Conservation (phyloP, 2,797 vertebrate species). For the Bovichtus diacanthus region DNA sequence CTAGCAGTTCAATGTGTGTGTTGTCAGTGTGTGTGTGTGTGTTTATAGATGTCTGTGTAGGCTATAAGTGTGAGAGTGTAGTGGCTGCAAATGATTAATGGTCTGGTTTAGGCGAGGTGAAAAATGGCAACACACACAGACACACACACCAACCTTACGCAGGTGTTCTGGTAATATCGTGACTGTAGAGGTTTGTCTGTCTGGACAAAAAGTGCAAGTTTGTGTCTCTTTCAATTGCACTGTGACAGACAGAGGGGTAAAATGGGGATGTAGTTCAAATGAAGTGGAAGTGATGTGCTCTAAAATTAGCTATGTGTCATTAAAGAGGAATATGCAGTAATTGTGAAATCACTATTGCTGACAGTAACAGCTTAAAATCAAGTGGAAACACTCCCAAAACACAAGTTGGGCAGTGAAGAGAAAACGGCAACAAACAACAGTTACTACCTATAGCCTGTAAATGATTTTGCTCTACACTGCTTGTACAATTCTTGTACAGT, state of each 20-base stretch:
- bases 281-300: conserved; percentile 29
- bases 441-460: not conserved
- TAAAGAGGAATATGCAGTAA: conserved; percentile 24
- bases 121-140: conserved; percentile 40
- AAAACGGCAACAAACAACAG: not conserved
- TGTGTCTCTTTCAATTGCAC: conserved; percentile 11
- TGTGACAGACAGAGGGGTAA: conserved; percentile 49
- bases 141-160: not conserved
- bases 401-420: not conserved
- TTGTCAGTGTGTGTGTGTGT: conserved; percentile 1
- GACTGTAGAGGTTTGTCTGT: conserved; percentile 21
- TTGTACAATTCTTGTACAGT: not conserved
- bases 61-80: conserved; percentile 42
- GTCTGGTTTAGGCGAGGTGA: conserved; percentile 43
- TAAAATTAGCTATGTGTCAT: conserved; percentile 4
- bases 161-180: conserved; percentile 50
- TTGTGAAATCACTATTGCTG: conserved; percentile 31
- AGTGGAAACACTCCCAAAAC: not conserved
- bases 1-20: conserved; percentile 30
- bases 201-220: conserved; percentile 20
- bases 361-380: not conserved
- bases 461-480: not conserved
- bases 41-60: conserved; percentile 26
- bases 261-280: conserved; percentile 52
- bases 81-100: conserved; percentile 67